Conservation (phyloP, 2,113 vertebrate species). For the Pao palembangensis region DNA sequence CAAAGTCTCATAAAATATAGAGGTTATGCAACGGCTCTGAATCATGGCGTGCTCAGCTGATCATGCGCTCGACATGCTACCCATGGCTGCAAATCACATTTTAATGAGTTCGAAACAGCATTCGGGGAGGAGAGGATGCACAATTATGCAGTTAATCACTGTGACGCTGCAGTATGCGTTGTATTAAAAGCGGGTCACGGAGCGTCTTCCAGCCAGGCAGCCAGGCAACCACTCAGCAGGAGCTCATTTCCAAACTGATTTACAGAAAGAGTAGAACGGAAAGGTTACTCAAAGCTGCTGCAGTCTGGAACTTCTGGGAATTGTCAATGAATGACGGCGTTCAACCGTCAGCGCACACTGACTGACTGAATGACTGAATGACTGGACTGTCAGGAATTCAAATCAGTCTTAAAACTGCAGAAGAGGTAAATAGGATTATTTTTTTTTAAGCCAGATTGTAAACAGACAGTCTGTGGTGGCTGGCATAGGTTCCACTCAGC, state of each 20-base stretch:
- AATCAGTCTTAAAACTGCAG: too few relatives aligned
- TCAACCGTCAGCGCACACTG: too few relatives aligned
- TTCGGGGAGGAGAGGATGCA: slow-evolving; percentile 23
- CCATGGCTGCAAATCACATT: slow-evolving; percentile 37
- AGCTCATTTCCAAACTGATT: slow-evolving; percentile 47
- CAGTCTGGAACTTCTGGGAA: too few relatives aligned
- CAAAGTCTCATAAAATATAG: slow-evolving; percentile 44
- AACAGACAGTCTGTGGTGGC: not conserved
- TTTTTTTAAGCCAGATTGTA: too few relatives aligned
- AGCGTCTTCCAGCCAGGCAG: slow-evolving; percentile 22
- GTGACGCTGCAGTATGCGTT: slow-evolving; percentile 13
- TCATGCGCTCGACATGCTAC: slow-evolving; percentile 18
- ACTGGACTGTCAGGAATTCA: too few relatives aligned
- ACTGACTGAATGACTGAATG: too few relatives aligned
- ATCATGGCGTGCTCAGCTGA: slow-evolving; percentile 39
- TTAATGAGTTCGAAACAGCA: slow-evolving; percentile 30
- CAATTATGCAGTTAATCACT: slow-evolving; percentile 30
- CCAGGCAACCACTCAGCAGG: slow-evolving; percentile 23
- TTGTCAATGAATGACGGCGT: too few relatives aligned
- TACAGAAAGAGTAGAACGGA: slow-evolving; percentile 17
- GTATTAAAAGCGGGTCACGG: slow-evolving; percentile 30
- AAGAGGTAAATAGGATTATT: too few relatives aligned
- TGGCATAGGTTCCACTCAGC: slow-evolving; percentile 8
- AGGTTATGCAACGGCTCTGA: slow-evolving; percentile 40
- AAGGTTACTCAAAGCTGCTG: slow-evolving; percentile 18